Evolutionary conservation across 23 tunicate species (phyloP).

Genomic region (Corella eumyota): DNA sequence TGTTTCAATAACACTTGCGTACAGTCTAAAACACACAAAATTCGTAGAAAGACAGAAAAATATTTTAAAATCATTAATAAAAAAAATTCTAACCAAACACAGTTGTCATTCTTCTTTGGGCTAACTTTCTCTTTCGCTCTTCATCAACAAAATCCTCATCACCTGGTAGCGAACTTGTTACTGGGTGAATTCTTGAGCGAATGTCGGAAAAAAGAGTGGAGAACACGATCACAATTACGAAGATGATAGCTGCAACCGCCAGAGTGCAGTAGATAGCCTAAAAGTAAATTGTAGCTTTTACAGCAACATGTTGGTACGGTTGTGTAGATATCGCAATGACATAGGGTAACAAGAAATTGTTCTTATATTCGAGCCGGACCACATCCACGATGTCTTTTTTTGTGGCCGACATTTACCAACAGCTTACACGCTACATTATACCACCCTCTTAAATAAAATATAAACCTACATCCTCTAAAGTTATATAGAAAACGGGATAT

Average conservation of each 20-base stretch:
- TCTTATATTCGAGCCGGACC: too few relatives aligned
- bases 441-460: too few relatives aligned
- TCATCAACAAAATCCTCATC: conserved; percentile 18
- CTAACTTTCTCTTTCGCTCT: conserved; percentile 5
- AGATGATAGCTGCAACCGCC: conserved; percentile 3
- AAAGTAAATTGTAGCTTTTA: background rate
- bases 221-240: conserved; percentile 1
- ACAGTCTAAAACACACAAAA: too few relatives aligned
- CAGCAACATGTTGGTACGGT: background rate
- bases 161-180: background rate
- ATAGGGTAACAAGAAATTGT: too few relatives aligned
- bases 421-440: too few relatives aligned
- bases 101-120: conserved; percentile 29
- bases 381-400: too few relatives aligned
- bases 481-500: too few relatives aligned
- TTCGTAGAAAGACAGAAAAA: too few relatives aligned
- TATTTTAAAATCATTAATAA: background rate
- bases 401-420: too few relatives aligned
- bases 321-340: too few relatives aligned
- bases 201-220: conserved; percentile 3
- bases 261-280: conserved; percentile 16
- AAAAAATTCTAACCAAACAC: conserved; percentile 7
- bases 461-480: too few relatives aligned
- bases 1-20: too few relatives aligned
- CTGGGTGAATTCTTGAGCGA: background rate